Base-by-base conservation (phyloP, 2,888 invertebrate species). In the Troilus luridus region DNA sequence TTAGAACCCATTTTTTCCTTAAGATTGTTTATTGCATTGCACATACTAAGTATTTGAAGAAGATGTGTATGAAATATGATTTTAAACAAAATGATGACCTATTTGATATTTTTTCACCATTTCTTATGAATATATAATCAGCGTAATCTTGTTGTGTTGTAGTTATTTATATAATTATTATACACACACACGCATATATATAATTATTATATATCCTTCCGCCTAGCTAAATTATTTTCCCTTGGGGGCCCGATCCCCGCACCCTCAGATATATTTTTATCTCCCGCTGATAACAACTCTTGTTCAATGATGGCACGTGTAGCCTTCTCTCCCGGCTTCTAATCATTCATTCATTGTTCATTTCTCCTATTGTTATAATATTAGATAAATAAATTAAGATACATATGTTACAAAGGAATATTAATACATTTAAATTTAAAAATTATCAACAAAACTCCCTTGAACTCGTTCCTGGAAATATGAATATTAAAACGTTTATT, bases 191-290 rank as follows among this genome's bases (percentile, higher is more conserved):
- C 5, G 5, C 5, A 41, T 41, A 41, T 41, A 41, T 41, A 41
- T 41, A 41, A 41, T 41, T 41, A 41, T 41, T 41, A 41, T 41
- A 8, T 77, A 67, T 77, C 17, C 17, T 17, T 17, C 17, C 12
- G 24, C 24, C n/a, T 24, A 1, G 19, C 41, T 14, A 17, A 41
- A 41, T 77, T 41, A 41, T 77, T 77, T 77, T 10, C 10, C 27
- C 27, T 3, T 17, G 11, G 67, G 72, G 72, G 24, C 14, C 12
- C 12, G 27, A 27, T 14, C 27, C 14, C 27, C 24, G 72, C 72
- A 77, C 72, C 72, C 72, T 77, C 72, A 41, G 72, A 27, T 77
- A 77, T 77, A 77, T 77, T 77, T 41, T 77, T 77, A 77, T 77
- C 72, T 27, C 0, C 72, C 72, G 8, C 41, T 77, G 72, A 77